Evolutionary conservation across 2,888 invertebrate species (phyloP).

Genomic region (Danaus chrysippus): DNA sequence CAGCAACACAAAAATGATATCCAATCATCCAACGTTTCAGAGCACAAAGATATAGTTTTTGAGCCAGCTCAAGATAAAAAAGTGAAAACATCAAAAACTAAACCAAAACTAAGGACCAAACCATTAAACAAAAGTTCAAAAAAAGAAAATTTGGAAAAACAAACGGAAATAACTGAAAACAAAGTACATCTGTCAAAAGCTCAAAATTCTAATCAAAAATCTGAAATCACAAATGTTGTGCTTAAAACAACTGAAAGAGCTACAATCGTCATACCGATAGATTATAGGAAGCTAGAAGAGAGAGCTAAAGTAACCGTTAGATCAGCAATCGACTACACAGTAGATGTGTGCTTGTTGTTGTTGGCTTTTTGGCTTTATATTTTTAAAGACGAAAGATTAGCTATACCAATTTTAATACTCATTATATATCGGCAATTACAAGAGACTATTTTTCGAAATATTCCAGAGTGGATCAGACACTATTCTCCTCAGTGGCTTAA

Average conservation of each 20-base stretch:
- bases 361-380: conserved; percentile 90
- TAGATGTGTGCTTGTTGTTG: conserved; percentile 85
- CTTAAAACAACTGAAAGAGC: conserved; percentile 67
- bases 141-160: background rate
- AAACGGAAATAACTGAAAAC: conserved; percentile 23
- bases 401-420: conserved; percentile 87
- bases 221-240: conserved; percentile 41
- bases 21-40: conserved; percentile 39
- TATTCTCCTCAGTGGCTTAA: conserved; percentile 66
- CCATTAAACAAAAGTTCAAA: conserved; percentile 15
- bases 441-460: conserved; percentile 79
- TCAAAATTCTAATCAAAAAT: conserved; percentile 33
- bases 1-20: conserved; percentile 58
- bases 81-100: conserved; percentile 37
- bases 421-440: conserved; percentile 88
- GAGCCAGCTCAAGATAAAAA: conserved; percentile 41
- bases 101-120: conserved; percentile 23
- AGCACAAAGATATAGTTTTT: conserved; percentile 36
- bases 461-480: conserved; percentile 78
- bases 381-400: conserved; percentile 87
- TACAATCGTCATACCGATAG: conserved; percentile 69
- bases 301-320: conserved; percentile 84
- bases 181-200: conserved; percentile 32
- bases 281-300: conserved; percentile 78
- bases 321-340: conserved; percentile 84